Percentiles rank a stretch among this genome's conserved stretches.
Conservation (phyloP, 2,797 vertebrate genomes). For the Anguilla pacifica region DNA sequence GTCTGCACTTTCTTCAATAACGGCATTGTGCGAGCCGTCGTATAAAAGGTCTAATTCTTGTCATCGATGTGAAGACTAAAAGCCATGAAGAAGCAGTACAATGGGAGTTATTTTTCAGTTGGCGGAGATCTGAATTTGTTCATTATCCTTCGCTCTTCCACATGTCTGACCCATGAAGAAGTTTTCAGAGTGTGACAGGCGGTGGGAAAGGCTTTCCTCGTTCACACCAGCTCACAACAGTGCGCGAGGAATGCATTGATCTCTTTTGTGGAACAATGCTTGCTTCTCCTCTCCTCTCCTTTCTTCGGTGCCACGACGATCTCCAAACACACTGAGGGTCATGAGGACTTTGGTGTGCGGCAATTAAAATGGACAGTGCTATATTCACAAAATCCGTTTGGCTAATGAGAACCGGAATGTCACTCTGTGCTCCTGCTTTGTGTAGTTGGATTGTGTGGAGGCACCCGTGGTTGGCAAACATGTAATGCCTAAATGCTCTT, state of each 20-base stretch:
- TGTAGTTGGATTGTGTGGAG: background rate
- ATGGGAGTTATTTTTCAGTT: conserved; percentile 24
- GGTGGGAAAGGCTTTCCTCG: background rate
- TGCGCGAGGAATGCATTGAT: conserved; percentile 26
- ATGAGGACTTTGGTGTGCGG: background rate
- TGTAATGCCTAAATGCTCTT: background rate
- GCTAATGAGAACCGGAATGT: background rate
- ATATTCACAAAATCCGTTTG: background rate
- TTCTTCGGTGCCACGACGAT: background rate
- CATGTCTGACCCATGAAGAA: conserved; percentile 8
- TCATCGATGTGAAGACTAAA: background rate
- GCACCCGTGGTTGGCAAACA: background rate
- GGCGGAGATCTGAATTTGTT: background rate
- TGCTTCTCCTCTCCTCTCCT: background rate
- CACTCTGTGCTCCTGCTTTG: background rate
- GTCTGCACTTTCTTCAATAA: background rate
- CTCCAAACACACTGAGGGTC: background rate
- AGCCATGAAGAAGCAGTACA: background rate
- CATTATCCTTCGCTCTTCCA: background rate
- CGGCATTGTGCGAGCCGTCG: background rate
- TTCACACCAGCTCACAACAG: conserved; percentile 15
- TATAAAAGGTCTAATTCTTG: background rate
- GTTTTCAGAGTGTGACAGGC: background rate
- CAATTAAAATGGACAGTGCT: background rate
- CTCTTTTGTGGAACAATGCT: background rate